These are phyloP conservation scores for Holothuria scabra DNA, from an alignment of 53 echinoderm and acorn worm species.

Conservation along the genomic window DNA sequence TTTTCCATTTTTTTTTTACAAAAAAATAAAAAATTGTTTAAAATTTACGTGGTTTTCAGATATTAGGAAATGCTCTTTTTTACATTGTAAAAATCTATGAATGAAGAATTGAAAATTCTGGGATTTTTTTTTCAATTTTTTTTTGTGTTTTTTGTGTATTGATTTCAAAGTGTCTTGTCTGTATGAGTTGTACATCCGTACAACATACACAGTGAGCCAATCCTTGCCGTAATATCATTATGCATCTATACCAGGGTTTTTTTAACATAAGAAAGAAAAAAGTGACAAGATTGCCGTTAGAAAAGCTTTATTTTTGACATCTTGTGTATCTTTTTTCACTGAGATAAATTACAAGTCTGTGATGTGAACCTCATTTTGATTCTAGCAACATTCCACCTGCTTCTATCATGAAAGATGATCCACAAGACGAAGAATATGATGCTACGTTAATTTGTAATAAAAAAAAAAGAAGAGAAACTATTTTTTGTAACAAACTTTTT, in stretches of 20 bases:
- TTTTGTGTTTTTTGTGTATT: too few relatives aligned
- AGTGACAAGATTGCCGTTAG: background rate
- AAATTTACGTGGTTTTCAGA: slow-evolving; percentile 37
- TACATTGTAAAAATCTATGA: slow-evolving; percentile 29
- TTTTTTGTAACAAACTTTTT: slow-evolving; percentile 41
- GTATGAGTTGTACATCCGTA: too few relatives aligned
- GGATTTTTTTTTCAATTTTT: background rate
- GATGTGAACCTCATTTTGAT: background rate
- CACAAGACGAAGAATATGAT: slow-evolving; percentile 5
- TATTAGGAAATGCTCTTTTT: slow-evolving; percentile 29
- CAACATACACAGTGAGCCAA: slow-evolving; percentile 7
- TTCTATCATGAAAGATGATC: background rate
- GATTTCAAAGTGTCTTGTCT: too few relatives aligned
- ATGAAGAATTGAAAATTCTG: slow-evolving; percentile 47
- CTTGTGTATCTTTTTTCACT: background rate
- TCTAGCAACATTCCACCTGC: slow-evolving; percentile 26
- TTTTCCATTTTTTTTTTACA: slow-evolving; percentile 18
- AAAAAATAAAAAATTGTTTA: slow-evolving; percentile 19
- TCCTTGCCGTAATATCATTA: slow-evolving; percentile 35
- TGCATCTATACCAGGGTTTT: background rate
- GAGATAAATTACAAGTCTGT: too few relatives aligned
- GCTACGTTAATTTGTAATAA: slow-evolving; percentile 44
- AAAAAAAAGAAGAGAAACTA: slow-evolving; percentile 49
- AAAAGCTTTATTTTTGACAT: slow-evolving; percentile 25
- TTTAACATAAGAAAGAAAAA: too few relatives aligned